A percentile compares a stretch with the other conserved stretches of the same genome.
These are phyloP conservation scores for Danionella dracula DNA, from an alignment of 2,797 vertebrate genomes.

Conservation along the genomic window DNA sequence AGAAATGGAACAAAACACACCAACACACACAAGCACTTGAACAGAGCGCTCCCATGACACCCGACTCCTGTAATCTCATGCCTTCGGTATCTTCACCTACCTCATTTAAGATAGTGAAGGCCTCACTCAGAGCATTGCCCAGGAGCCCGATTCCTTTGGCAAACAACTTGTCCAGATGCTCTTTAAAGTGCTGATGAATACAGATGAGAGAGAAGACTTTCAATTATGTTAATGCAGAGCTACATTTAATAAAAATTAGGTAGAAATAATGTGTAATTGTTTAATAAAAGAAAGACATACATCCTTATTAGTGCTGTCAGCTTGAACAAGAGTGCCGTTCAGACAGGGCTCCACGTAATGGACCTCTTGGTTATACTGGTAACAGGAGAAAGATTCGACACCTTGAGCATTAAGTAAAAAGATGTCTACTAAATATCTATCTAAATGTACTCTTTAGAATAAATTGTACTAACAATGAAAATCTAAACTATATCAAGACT, in stretches of 20 bases:
- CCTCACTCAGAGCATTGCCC: conserved; percentile 88
- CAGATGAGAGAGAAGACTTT: conserved; percentile 17
- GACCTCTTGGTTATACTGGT: conserved; percentile 92
- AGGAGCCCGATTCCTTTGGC: conserved; percentile 95
- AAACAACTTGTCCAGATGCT: conserved; percentile 94
- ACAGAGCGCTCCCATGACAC: background rate
- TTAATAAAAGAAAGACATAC: conserved; percentile 66
- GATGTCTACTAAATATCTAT: background rate
- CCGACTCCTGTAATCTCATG: background rate
- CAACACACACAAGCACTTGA: conserved; percentile 33
- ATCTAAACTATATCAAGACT: no score
- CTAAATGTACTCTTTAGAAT: background rate
- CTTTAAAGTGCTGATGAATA: conserved; percentile 86
- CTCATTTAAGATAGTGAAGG: conserved; percentile 89
- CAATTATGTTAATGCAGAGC: conserved; percentile 7
- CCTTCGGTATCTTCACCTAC: conserved; percentile 64
- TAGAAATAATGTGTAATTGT: conserved; percentile 13
- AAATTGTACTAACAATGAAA: background rate
- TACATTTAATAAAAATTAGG: conserved; percentile 9
- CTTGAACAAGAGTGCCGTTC: conserved; percentile 92
- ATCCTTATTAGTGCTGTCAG: conserved; percentile 93
- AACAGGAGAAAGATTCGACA: conserved; percentile 33
- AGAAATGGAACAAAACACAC: conserved; percentile 48
- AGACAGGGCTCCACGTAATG: conserved; percentile 95
- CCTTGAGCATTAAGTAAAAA: background rate